Conservation (phyloP, 2,797 vertebrate species). For the Apogon hyalosoma region DNA sequence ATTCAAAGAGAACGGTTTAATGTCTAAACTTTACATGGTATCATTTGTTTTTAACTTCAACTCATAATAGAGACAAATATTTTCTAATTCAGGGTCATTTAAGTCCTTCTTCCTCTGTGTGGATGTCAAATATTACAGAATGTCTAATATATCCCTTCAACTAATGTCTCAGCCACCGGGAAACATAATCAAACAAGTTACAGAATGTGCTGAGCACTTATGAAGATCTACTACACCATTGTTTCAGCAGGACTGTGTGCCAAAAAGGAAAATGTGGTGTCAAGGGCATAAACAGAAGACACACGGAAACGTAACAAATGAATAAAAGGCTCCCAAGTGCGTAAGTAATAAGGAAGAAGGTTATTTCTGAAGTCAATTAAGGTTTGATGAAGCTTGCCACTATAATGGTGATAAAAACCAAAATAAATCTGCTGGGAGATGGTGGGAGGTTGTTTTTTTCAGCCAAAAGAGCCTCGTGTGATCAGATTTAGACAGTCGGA, state of each 20-base stretch:
- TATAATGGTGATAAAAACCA: conserved; percentile 38
- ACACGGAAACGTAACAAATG: conserved; percentile 42
- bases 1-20: too few species aligned
- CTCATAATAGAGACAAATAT: too few species aligned
- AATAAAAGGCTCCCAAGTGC: conserved; percentile 35
- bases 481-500: neutral
- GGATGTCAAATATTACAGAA: too few species aligned
- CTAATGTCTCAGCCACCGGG: too few species aligned
- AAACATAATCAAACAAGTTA: conserved; percentile 4
- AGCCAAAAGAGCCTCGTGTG: neutral
- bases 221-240: conserved; percentile 15
- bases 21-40: too few species aligned
- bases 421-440: conserved; percentile 31
- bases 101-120: too few species aligned
- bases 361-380: conserved; percentile 59
- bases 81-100: too few species aligned
- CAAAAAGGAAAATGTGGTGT: conserved; percentile 27
- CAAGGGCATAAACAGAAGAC: conserved; percentile 41
- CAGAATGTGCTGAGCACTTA: conserved; percentile 27
- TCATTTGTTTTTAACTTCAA: too few species aligned
- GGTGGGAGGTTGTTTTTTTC: neutral
- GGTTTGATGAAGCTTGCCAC: conserved; percentile 48
- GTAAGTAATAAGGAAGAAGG: conserved; percentile 43
- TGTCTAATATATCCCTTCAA: too few species aligned
- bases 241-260: conserved; percentile 24